Conservation (phyloP, 2,888 invertebrate genomes). For the Lasioglossum lativentre region DNA sequence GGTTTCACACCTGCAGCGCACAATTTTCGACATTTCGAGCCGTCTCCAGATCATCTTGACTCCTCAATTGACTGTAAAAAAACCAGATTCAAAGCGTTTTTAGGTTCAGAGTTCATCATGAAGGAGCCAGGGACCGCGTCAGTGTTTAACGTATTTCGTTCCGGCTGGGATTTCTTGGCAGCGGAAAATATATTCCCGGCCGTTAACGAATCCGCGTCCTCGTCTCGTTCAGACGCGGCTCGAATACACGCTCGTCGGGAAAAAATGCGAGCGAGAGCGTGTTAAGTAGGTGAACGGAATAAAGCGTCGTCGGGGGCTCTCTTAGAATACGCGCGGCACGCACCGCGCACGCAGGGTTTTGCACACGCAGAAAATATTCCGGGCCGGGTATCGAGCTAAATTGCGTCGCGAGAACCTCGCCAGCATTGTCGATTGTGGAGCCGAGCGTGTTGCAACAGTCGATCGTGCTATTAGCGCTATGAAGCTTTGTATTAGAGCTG, state of each 20-base stretch:
- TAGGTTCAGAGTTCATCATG: not conserved
- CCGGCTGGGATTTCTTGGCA: constrained; percentile 4
- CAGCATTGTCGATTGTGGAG: not conserved
- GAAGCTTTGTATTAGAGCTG: not conserved
- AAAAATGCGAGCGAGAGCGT: not conserved
- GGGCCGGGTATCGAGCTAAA: constrained; percentile 21
- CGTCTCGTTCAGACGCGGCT: constrained; percentile 42
- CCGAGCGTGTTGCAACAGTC: not conserved
- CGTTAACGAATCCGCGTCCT: constrained; percentile 50
- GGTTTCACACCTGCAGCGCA: not conserved
- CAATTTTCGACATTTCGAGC: not conserved
- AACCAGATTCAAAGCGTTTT: constrained; percentile 17
- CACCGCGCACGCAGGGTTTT: not conserved
- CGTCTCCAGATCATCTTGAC: not conserved
- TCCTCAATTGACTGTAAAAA: not conserved
- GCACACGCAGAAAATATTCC: not conserved
- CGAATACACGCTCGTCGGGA: not conserved
- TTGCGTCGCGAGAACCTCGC: constrained; percentile 20
- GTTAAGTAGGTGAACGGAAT: constrained; percentile 42
- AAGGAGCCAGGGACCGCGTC: constrained; percentile 3
- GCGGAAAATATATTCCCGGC: constrained; percentile 39
- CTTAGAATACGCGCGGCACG: not conserved
- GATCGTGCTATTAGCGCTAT: constrained; percentile 25
- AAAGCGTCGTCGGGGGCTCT: constrained; percentile 21
- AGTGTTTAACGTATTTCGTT: constrained; percentile 18